Evolutionary conservation across 2,888 invertebrate species (phyloP).

Genomic region (Hyppa rectilinea): DNA sequence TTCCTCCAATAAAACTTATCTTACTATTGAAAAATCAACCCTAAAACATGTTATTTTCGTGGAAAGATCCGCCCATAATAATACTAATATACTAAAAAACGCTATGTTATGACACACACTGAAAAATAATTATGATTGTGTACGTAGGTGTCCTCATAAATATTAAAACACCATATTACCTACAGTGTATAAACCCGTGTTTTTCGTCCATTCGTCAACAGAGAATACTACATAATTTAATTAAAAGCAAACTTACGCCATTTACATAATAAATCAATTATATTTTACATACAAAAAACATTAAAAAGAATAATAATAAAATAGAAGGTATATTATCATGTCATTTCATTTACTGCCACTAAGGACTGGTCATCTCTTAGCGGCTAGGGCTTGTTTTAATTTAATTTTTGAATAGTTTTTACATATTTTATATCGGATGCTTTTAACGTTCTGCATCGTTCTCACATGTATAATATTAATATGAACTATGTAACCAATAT

Average conservation of each 20-base stretch:
- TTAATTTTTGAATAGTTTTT: too few species aligned
- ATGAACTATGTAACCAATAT: too few species aligned
- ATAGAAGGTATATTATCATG: slow-evolving; percentile 33
- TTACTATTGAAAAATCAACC: too few species aligned
- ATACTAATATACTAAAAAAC: too few species aligned
- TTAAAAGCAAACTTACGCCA: slow-evolving; percentile 45
- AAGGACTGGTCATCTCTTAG: too few species aligned
- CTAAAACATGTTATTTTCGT: too few species aligned
- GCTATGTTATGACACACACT: not conserved
- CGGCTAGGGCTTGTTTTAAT: too few species aligned
- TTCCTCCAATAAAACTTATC: too few species aligned
- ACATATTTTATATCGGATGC: too few species aligned
- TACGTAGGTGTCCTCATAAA: slow-evolving; percentile 5
- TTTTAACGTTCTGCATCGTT: too few species aligned
- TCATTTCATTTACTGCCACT: slow-evolving; percentile 6
- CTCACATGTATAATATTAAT: too few species aligned
- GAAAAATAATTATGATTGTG: slow-evolving; percentile 2
- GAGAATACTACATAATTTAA: slow-evolving; percentile 30
- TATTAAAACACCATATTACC: not conserved
- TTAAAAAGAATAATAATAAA: slow-evolving; percentile 35
- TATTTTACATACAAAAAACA: slow-evolving; percentile 45
- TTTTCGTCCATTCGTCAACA: slow-evolving; percentile 19
- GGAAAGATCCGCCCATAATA: too few species aligned
- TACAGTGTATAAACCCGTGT: slow-evolving; percentile 6
- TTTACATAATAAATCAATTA: slow-evolving; percentile 62